Evolutionary conservation across 1,140 invertebrate species (phyloP), one percentile per base, ranked within the genome.

Genomic region (Protaetia brevitarsis): DNA sequence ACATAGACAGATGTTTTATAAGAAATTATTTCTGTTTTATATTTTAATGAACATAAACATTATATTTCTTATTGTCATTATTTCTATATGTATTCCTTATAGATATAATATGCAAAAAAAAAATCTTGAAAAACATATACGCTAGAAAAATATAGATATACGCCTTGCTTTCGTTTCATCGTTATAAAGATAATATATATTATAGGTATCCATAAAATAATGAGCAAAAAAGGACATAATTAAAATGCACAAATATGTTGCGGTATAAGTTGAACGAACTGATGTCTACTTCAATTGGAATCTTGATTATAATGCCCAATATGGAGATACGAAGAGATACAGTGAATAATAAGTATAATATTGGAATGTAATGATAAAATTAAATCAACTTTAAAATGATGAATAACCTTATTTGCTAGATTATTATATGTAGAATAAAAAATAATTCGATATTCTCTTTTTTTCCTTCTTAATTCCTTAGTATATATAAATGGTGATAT

Each of bases 401-500:
- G 21, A 3, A 51, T 16, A 41, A 23, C 11, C 19, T 23, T 51
- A 51, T 23, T 23, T 51, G 16, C 41, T 51, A 51, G n/a, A n/a
- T n/a, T n/a, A n/a, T n/a, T n/a, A 23, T 51, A 23, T 51, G 16
- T 51, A 51, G 41, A 51, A 23, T 51, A 51, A 19, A 51, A 51
- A 51, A 51, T 51, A 51, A 51, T 51, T 51, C 41, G 41, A n/a
- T n/a, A 34, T 51, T 23, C 19, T 51, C 41, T 51, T 51, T 51
- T 41, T 34, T 63, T 26, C 56, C 27, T 41, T 21, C 23, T 45
- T 26, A 23, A 26, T 45, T 57, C 16, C 13, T 30, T 30, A 56
- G 57, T 29, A n/a, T 58, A 57, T 29, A 69, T 51, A 56, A 64
- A 37, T 63, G 37, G 26, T 64, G 51, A n/a, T n/a, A n/a, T 37